Evolutionary conservation across 2,888 invertebrate genomes (phyloP), one percentile per base, ranked within the genome.

Genomic region (Drosophila bunnanda): DNA sequence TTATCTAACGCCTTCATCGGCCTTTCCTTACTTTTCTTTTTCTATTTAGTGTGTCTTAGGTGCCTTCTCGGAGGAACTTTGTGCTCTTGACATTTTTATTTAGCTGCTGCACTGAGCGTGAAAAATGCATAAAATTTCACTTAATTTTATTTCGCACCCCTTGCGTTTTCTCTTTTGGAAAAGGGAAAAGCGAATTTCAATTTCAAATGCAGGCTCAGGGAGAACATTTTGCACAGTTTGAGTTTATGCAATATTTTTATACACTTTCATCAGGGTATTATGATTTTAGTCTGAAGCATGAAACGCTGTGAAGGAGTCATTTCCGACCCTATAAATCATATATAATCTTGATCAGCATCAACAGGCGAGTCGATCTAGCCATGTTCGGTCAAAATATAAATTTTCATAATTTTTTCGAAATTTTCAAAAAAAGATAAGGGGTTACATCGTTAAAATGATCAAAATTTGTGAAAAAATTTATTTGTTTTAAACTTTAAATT

Each of bases 41-140:
- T 62, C n/a, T 13, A 9, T 36, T 22, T 4, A n/a, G 25, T 50
- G 50, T 64, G 22, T 25, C 32, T 50, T 50, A 50, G 50, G 50
- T n/a, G 32, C 17, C 17, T 36, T 28, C 25, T 53, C 28, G 28
- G 22, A 41, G 34, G 52, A 70, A 76, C 77, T 85, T 76, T 77
- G 82, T 78, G 80, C 55, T 72, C 74, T 78, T 83, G 90, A 90
- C 89, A 89, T 84, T 89, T 89, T 90, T 89, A 89, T 90, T 90
- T 86, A 88, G 79, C 78, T 78, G 79, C 82, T 79, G 77, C 69
- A 73, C 69, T 58, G 75, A 82, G 78, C 88, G 85, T 88, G 84
- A 87, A 82, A 86, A 87, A 83, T 89, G 88, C 90, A 89, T 89
- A 89, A 89, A 89, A 89, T 86, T 89, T 88, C 88, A 90, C 89